Evolutionary conservation across 2,113 vertebrate genomes (phyloP), one percentile per base, ranked within the genome.

Genomic region (Suncus etruscus): DNA sequence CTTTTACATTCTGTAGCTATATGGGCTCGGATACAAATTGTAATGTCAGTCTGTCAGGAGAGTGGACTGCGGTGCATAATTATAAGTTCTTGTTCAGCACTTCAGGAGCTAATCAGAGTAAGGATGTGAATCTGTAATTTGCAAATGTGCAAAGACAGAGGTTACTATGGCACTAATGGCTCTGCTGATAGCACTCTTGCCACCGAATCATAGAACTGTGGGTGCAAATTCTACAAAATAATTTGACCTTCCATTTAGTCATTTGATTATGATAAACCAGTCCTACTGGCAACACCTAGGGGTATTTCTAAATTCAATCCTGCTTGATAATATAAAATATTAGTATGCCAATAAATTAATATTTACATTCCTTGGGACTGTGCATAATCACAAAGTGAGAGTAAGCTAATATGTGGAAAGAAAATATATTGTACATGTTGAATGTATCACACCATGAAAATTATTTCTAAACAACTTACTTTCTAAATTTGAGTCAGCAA

Each of bases 41-140:
- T 90, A 92, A 93, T 87, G 94, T 94, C 94, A 89, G 89, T 92
- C 91, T 96, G 93, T 95, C 95, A 95, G 92, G 84, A 92, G 86
- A 86, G 83, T 65, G 93, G 93, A 94, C 89, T 87, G 94, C 63
- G 31, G 95, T 75, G 81, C 89, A 48, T 94, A 96, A 96, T 97
- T 96, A 86, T 51, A 76, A 86, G 92, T 93, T 94, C 94, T 94
- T 73, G 39, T 95, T 94, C 86, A 85, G 89, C 95, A 90, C 95
- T 96, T 96, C 94, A 91, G 94, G 94, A 94, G 68, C 94, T 96
- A 95, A 97, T 97, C 95, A 96, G 95, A 94, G 91, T 76, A 79
- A 92, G 86, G 83, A 79, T 91, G 84, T 22, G 92, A 95, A 91
- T 91, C 83, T 97, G 74, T 94, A 95, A 95, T 96, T 96, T 96